These are phyloP conservation scores for Microcebus jonahi DNA, from an alignment of 2,113 vertebrate genomes.

Conservation along the genomic window DNA sequence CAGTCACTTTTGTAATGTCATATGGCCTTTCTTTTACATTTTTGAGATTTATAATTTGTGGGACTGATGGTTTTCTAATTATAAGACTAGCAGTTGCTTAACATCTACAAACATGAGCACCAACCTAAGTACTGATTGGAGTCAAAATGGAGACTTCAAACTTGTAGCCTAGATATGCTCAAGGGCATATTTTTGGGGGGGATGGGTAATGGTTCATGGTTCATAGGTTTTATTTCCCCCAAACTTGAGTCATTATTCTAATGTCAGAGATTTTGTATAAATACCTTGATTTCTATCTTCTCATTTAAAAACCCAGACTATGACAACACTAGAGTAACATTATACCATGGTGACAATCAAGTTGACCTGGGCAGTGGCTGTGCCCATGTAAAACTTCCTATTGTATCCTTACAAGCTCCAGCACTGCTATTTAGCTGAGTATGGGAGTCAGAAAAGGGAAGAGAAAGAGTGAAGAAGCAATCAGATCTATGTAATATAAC, in stretches of 20 bases:
- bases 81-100: background rate
- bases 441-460: background rate
- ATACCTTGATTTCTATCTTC: constrained; percentile 17
- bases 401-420: background rate
- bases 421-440: background rate
- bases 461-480: background rate
- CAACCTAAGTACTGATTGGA: background rate
- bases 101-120: background rate
- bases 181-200: background rate
- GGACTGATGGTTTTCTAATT: background rate
- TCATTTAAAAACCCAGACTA: background rate
- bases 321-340: background rate
- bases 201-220: background rate
- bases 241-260: background rate
- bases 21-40: background rate
- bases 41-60: background rate
- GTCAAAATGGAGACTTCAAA: background rate
- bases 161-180: background rate
- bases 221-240: background rate
- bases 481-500: background rate
- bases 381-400: background rate
- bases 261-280: background rate
- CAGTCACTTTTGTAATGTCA: background rate
- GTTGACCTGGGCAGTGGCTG: background rate
- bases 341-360: background rate